A percentile compares a stretch with the other conserved stretches of the same genome.
These are phyloP conservation scores for Hedychridium roseum DNA, from an alignment of 2,888 invertebrate species.

Conservation along the genomic window DNA sequence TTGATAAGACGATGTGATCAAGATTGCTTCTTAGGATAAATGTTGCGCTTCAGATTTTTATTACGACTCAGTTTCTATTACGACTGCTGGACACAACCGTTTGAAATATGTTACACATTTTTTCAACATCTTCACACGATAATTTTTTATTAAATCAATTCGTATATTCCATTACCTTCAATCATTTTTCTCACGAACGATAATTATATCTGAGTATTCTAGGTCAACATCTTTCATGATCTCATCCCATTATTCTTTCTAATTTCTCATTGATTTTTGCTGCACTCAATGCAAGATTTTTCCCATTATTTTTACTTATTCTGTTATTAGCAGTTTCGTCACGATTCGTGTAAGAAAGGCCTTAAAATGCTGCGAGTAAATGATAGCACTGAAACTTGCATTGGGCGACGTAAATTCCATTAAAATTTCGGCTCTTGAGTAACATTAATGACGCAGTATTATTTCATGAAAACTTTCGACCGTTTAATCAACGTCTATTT, in stretches of 20 bases:
- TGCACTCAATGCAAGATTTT: constrained; percentile 6
- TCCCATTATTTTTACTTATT: constrained; percentile 4
- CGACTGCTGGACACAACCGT: no score
- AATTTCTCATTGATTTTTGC: background rate
- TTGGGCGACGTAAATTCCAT: background rate
- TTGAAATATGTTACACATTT: no score
- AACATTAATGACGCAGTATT: background rate
- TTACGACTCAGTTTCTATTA: no score
- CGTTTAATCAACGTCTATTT: constrained; percentile 35
- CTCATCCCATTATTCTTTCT: background rate
- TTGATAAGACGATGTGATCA: constrained; percentile 12
- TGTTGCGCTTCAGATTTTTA: background rate
- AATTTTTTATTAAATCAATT: no score
- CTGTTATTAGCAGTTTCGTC: background rate
- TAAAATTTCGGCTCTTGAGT: background rate
- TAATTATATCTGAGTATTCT: no score
- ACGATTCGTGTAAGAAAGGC: background rate
- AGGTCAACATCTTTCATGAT: constrained; percentile 14
- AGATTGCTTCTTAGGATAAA: constrained; percentile 2
- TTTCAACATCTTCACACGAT: no score
- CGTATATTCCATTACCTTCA: no score
- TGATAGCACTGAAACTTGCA: background rate
- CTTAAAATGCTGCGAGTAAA: background rate
- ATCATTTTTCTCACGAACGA: no score
- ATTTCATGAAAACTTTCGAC: constrained; percentile 15